These are phyloP conservation scores for Pocota personata DNA, from an alignment of 2,888 invertebrate genomes.

Conservation along the genomic window DNA sequence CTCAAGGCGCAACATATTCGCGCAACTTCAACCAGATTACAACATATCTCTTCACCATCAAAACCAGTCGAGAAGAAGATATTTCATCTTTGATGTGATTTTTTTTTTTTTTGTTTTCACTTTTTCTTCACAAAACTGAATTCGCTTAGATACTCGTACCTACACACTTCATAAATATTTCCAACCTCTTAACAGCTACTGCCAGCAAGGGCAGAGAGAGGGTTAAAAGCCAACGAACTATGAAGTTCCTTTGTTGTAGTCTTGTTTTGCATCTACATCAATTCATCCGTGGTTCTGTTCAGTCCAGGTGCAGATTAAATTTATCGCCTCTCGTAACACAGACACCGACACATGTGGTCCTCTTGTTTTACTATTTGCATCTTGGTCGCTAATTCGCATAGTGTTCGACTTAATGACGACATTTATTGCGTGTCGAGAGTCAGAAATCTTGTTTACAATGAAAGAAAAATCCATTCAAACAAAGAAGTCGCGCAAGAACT, in stretches of 20 bases:
- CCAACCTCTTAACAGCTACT: not conserved
- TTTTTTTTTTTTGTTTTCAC: not conserved
- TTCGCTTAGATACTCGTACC: conserved; percentile 3
- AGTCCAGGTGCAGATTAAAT: not conserved
- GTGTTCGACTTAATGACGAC: conserved; percentile 11
- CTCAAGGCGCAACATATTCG: not conserved
- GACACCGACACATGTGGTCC: not conserved
- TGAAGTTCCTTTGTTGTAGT: conserved; percentile 16
- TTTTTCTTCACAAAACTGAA: conserved; percentile 5
- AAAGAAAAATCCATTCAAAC: not conserved
- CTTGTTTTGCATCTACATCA: not conserved
- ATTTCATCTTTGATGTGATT: not conserved
- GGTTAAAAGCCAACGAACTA: conserved; percentile 36
- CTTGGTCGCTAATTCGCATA: not conserved
- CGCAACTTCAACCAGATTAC: conserved; percentile 8
- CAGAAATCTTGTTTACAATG: not conserved
- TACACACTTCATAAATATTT: conserved; percentile 2
- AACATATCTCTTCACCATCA: conserved; percentile 13
- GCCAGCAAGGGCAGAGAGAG: conserved; percentile 2
- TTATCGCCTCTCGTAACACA: not conserved
- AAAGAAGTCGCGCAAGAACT: not conserved
- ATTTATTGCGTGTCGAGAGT: not conserved
- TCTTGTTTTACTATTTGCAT: not conserved
- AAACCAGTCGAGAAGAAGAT: conserved; percentile 11
- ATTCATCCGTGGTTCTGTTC: not conserved